Conservation (phyloP, 2,113 vertebrate species). For the Notarius quadriscutis region DNA sequence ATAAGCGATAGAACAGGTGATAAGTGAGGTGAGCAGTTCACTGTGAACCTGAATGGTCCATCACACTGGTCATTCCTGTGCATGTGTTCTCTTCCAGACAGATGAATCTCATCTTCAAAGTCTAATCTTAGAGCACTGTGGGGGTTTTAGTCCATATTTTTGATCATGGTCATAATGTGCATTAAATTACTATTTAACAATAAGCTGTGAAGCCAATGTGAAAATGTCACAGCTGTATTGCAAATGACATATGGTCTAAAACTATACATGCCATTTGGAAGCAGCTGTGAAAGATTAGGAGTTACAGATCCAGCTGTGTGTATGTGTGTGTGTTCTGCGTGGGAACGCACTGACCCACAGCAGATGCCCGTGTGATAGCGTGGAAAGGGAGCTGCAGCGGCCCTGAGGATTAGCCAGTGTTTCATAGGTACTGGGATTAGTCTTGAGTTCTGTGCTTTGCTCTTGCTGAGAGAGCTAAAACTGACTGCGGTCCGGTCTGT, state of each 20-base stretch:
- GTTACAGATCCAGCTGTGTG: constrained; percentile 23
- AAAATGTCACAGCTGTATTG: constrained; percentile 17
- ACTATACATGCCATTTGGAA: constrained; percentile 16
- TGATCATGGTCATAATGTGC: neutral
- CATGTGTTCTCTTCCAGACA: neutral
- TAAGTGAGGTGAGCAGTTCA: constrained; percentile 2
- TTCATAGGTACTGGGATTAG: constrained; percentile 56
- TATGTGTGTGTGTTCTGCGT: constrained; percentile 5
- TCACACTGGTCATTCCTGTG: neutral
- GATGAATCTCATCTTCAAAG: neutral
- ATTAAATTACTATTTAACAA: constrained; percentile 20
- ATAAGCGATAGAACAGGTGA: neutral
- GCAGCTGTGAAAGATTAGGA: constrained; percentile 23
- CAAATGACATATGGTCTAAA: constrained; percentile 1
- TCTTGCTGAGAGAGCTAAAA: constrained; percentile 33
- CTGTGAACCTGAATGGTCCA: neutral
- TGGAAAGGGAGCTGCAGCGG: neutral
- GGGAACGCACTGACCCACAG: constrained; percentile 22
- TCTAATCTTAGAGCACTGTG: neutral
- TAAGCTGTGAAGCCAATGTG: neutral
- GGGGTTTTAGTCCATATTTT: neutral
- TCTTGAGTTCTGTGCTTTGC: constrained; percentile 42
- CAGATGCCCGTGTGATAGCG: constrained; percentile 3
- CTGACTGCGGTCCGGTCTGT: neutral
- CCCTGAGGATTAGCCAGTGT: constrained; percentile 46